Base-by-base conservation (phyloP, 2,113 vertebrate genomes). In the Theristicus caerulescens region DNA sequence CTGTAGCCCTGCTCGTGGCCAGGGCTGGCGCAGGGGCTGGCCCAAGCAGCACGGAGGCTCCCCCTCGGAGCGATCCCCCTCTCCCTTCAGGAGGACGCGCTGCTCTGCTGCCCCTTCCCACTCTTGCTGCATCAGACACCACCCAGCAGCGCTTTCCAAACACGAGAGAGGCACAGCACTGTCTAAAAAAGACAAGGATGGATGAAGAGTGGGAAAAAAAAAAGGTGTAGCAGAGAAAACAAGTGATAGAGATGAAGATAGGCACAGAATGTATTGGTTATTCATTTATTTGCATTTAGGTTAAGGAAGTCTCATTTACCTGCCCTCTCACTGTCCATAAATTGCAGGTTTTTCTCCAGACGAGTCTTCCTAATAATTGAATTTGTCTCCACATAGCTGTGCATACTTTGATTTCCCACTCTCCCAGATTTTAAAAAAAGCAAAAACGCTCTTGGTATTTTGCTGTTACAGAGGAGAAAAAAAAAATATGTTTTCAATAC, bases 111-210 rank as follows among this genome's bases (percentile, higher is more conserved):
- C 40, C 40, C 64, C 59, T 55, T 44, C 70, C 87, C 87, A 5
- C 16, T 4, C 47, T 7, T 29, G 44, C 71, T 86, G 32, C 83
- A 16, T 32, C 72, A 42, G 4, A 34, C 46, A 46, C 25, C 44
- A 5, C 11, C 73, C 6, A 3, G 27, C 78, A 84, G 82, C 26
- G 0, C 55, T 7, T 73, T 58, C 66, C 88, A 34, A 1, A 9
- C 0, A 0, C 0, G 3, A 34, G 59, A 22, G 31, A 69, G 17
- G 47, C 10, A 21, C 58, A 29, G 36, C 1, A 0, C 7, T 11
- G 31, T 26, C 72, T 16, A 0, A 13, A n/a, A 69, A 49, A 38
- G 27, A 44, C 29, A 52, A 10, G 16, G 38, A 11, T 15, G 20
- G 46, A 12, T 32, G 51, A 66, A 51, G 34, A 20, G 22, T 20